Evolutionary conservation across 1,140 invertebrate species (phyloP), one percentile per base, ranked within the genome.

Genomic region (Patella vulgata): DNA sequence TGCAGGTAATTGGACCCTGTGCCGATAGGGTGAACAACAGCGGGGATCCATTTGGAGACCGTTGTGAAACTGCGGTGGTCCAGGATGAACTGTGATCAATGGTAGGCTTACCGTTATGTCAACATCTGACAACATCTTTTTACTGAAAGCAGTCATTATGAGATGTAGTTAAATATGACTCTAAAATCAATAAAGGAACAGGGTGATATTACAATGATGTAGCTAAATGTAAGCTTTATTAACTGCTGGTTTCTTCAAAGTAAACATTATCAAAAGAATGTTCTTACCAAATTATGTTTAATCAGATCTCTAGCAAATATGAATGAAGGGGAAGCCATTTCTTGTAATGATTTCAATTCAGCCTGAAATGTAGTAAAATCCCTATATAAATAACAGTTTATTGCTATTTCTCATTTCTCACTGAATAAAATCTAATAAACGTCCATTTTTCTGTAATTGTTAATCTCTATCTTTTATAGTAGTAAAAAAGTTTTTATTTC

Each of bases 281-380:
- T 9, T 66, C 77, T 69, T 25, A 98, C 96, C 68, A 96, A 86
- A 85, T 99, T 99, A 79, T 99, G 97, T 51, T 92, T 91, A 25
- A 99, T 91, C 30, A 99, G 86, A 86, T 98, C 96, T 78, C 93
- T 91, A 0, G 93, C 94, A 82, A 94, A 98, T 43, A 89, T 93
- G 70, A 92, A 93, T 55, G 91, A 89, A 21, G 89, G 88, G 25
- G 91, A 91, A 39, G 87, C 87, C 80, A 91, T 90, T 70, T 94
- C 92, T 74, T 88, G 83, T 39, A 87, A 74, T 66, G 77, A 82
- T 69, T 86, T 86, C 43, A 87, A 66, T 68, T 87, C 87, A 56
- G 83, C 83, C 85, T 87, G 55, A 27, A 73, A 68, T 30, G 57
- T 31, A 66, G 42, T 46, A 33, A 59, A 52, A 70, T 47, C 55